Percentiles rank a stretch among this genome's conserved stretches.
Conservation (phyloP, 2,888 invertebrate species). For the Drosophila subsilvestris region DNA sequence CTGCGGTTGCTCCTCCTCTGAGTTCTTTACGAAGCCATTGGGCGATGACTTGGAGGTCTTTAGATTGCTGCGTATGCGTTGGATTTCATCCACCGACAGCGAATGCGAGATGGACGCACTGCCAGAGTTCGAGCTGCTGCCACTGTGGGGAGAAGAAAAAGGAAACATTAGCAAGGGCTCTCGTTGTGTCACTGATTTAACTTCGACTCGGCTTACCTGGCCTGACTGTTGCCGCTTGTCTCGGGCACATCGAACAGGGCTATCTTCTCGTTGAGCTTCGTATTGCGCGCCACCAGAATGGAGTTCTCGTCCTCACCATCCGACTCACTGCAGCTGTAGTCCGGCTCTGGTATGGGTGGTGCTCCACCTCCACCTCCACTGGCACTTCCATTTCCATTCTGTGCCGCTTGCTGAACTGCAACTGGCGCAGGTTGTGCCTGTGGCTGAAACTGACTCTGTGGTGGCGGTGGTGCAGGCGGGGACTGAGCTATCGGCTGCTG, state of each 20-base stretch:
- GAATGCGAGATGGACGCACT: conserved; percentile 93
- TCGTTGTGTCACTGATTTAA: too few relatives aligned
- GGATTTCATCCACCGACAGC: conserved; percentile 94
- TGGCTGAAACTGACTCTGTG: conserved; percentile 82
- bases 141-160: conserved; percentile 83
- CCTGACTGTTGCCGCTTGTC: conserved; percentile 91
- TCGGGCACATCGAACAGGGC: conserved; percentile 85
- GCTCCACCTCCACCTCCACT: conserved; percentile 54
- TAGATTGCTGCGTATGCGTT: conserved; percentile 92
- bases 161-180: not conserved
- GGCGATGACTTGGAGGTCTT: conserved; percentile 95
- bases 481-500: conserved; percentile 65
- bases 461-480: conserved; percentile 81
- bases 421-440: conserved; percentile 80
- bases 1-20: conserved; percentile 75
- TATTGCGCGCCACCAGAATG: conserved; percentile 84
- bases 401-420: conserved; percentile 49
- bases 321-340: conserved; percentile 94
- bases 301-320: conserved; percentile 88
- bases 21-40: conserved; percentile 88
- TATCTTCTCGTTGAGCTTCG: conserved; percentile 86
- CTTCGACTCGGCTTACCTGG: conserved; percentile 85
- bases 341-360: conserved; percentile 95
- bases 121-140: conserved; percentile 86
- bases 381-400: conserved; percentile 28